Base-by-base conservation (phyloP, 1,140 invertebrate genomes). In the Drosophila lacteicornis region DNA sequence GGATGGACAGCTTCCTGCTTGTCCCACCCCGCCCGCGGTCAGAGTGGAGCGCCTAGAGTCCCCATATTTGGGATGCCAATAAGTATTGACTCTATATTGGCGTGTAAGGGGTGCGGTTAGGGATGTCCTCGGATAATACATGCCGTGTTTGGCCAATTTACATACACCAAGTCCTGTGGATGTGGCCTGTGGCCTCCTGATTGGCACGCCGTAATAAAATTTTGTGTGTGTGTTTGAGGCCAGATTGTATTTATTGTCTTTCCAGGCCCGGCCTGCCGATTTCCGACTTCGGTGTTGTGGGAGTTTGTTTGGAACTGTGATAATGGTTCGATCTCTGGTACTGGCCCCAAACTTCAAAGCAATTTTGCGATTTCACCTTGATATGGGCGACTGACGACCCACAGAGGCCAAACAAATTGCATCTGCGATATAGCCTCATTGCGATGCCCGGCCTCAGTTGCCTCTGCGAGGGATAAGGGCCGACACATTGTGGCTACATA, bases 41-140 rank as follows among this genome's bases (percentile, higher is more conserved):
- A 68, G 70, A 86, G 69, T 47, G 51, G 67, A 61, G 61, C 69
- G 46, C 36, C 68, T 71, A 71, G 79, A 79, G 63, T 60, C 63
- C 67, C 60, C 80, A 77, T 83, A 80, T 87, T 77, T 83, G 82
- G 80, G 67, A 78, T 88, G 83, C 73, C 83, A 87, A 87, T 88
- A 83, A 80, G 84, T 80, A 74, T 67, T 36, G 38, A 59, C 69
- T 69, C 49, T 69, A 36, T 53, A 59, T 58, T 66, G 56, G 49
- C 46, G 30, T 36, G 45, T 27, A 13, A 7, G 19, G 50, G 17
- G 4, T 45, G 47, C 33, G 33, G 33, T 25, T 22, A 11, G 45
- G 68, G 7, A 22, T 42, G 53, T 51, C 43, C 38, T 38, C 55
- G 15, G 70, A 50, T 73, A 74, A 74, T 57, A 65, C 45, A 62